Percentiles rank a stretch among this genome's conserved stretches.
phyloP scores from a whole-genome alignment of 2,888 invertebrate species.

The Diaperis boleti region DNA sequence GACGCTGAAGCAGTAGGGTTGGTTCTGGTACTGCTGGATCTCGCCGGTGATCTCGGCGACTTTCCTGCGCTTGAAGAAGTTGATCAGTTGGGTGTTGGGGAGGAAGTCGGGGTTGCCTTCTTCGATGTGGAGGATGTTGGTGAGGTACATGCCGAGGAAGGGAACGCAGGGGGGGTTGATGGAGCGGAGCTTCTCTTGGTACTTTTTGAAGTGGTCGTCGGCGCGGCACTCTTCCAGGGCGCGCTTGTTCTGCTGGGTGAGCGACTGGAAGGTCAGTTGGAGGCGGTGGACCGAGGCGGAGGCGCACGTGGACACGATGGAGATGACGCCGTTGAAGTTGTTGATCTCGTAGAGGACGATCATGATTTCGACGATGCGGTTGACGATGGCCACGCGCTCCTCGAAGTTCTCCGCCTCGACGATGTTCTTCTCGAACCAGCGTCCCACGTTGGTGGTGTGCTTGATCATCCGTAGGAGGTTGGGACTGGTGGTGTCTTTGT shows the following conservation, averaged over 20 bases:
- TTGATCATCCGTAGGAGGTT: conserved; percentile 96
- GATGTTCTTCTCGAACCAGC: conserved; percentile 97
- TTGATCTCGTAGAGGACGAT: conserved; percentile 94
- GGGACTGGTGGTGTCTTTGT: conserved; percentile 94
- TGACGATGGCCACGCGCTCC: conserved; percentile 91
- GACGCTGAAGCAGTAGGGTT: conserved; percentile 92
- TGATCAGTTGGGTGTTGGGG: conserved; percentile 90
- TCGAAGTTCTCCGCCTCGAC: conserved; percentile 96
- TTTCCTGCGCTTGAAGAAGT: conserved; percentile 96
- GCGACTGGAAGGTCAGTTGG: conserved; percentile 80
- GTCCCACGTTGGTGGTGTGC: conserved; percentile 95
- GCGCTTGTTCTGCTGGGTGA: conserved; percentile 81
- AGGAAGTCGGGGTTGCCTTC: conserved; percentile 96
- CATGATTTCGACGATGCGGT: conserved; percentile 94
- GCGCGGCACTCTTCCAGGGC: conserved; percentile 90
- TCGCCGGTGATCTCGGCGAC: conserved; percentile 98
- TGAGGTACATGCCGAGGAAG: conserved; percentile 97
- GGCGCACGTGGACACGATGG: conserved; percentile 91
- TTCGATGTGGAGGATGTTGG: conserved; percentile 95
- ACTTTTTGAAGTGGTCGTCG: conserved; percentile 89
- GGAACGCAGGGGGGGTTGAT: conserved; percentile 99
- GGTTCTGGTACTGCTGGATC: conserved; percentile 99
- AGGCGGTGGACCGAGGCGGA: conserved; percentile 93
- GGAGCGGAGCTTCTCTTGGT: conserved; percentile 93
- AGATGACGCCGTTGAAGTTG: conserved; percentile 98